Percentiles rank a stretch among this genome's conserved stretches.
Evolutionary conservation across 2,113 vertebrate species (phyloP).

Genomic region (Zeus faber): DNA sequence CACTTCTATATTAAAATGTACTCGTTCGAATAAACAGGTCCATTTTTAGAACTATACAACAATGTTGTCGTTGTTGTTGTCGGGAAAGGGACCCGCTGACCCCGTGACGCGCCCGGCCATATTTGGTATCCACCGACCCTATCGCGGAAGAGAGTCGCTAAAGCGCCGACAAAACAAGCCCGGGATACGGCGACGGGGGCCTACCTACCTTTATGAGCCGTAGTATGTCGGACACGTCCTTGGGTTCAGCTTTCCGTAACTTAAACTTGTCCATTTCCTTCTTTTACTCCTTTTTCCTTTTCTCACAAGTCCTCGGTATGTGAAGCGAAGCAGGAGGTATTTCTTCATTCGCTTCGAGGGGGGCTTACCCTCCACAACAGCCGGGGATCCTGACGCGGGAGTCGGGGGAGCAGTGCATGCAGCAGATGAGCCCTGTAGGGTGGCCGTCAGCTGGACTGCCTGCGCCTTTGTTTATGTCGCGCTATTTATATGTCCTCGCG

Average conservation of each 20-base stretch:
- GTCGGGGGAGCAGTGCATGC: slow-evolving; percentile 58
- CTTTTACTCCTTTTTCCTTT: slow-evolving; percentile 93
- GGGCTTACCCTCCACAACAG: slow-evolving; percentile 83
- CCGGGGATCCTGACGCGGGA: slow-evolving; percentile 81
- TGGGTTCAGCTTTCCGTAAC: slow-evolving; percentile 85
- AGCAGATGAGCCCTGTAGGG: slow-evolving; percentile 36
- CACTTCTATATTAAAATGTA: too few relatives aligned
- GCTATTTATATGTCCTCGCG: slow-evolving; percentile 38
- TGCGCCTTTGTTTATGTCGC: slow-evolving; percentile 44
- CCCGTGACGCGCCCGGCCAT: slow-evolving; percentile 20
- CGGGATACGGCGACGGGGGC: too few relatives aligned
- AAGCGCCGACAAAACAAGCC: slow-evolving; percentile 26
- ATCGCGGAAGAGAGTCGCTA: slow-evolving; percentile 14
- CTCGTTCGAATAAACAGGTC: too few relatives aligned
- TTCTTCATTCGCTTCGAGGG: slow-evolving; percentile 97
- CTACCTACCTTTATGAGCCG: slow-evolving; percentile 89
- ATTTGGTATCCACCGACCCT: slow-evolving; percentile 19
- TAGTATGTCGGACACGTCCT: slow-evolving; percentile 87
- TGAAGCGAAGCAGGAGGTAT: slow-evolving; percentile 90
- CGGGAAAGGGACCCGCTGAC: not conserved
- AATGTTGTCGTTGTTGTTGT: too few relatives aligned
- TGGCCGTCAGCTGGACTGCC: slow-evolving; percentile 41
- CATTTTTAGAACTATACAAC: too few relatives aligned
- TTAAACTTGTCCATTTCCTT: slow-evolving; percentile 92
- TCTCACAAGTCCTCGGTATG: slow-evolving; percentile 90